Percentiles rank a stretch among this genome's conserved stretches.
Conservation (phyloP, 1,140 invertebrate species). For the Panulirus ornatus region DNA sequence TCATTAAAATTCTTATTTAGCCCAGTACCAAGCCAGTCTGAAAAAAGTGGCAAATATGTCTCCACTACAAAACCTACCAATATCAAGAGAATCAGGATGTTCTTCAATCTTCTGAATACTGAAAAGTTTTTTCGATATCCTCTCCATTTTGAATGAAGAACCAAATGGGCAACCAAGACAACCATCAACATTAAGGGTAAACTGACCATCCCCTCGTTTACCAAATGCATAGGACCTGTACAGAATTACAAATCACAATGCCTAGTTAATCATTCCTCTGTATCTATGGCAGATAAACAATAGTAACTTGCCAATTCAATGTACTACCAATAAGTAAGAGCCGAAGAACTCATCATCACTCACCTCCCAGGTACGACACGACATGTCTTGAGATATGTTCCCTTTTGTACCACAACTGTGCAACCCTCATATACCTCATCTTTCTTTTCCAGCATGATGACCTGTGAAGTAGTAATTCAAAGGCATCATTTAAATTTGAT, state of each 20-base stretch:
- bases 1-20: too few species aligned
- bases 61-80: slow-evolving; percentile 56
- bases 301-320: not conserved
- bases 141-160: slow-evolving; percentile 57
- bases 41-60: too few species aligned
- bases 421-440: not conserved
- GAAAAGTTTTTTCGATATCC: slow-evolving; percentile 56
- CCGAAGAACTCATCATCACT: not conserved
- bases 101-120: slow-evolving; percentile 38
- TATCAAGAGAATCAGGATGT: slow-evolving; percentile 29
- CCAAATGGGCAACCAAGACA: slow-evolving; percentile 41
- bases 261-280: not conserved
- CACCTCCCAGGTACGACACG: slow-evolving; percentile 28
- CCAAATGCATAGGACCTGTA: slow-evolving; percentile 65
- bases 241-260: not conserved
- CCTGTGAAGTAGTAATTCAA: not conserved
- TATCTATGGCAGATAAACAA: not conserved
- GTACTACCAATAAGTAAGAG: not conserved
- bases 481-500: too few species aligned
- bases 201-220: slow-evolving; percentile 61
- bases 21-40: too few species aligned
- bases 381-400: slow-evolving; percentile 43
- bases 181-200: slow-evolving; percentile 59
- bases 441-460: slow-evolving; percentile 21
- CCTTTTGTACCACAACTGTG: slow-evolving; percentile 38